phyloP scores from a whole-genome alignment of 2,113 vertebrate species.

The Perognathus longimembris region DNA sequence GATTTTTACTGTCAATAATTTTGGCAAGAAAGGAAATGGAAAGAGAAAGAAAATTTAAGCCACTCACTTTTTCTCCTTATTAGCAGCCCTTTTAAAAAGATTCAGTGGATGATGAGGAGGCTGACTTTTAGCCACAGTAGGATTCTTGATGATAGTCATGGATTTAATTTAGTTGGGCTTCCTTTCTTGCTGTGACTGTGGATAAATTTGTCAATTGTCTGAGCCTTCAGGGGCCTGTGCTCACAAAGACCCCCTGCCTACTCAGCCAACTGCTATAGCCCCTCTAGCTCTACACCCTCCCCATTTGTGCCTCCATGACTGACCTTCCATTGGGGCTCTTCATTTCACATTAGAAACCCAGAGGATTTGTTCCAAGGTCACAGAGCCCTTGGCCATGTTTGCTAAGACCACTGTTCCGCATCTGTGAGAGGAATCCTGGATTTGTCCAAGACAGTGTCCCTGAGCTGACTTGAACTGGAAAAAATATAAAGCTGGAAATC shows the following conservation, averaged over 20 bases:
- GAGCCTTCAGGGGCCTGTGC: background rate
- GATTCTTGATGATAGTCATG: background rate
- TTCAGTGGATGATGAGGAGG: background rate
- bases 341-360: background rate
- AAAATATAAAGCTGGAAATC: conserved; percentile 29
- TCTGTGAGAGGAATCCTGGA: background rate
- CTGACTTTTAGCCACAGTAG: conserved; percentile 50
- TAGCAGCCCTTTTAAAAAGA: conserved; percentile 56
- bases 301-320: background rate
- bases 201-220: conserved; percentile 34
- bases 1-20: conserved; percentile 63
- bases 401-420: background rate
- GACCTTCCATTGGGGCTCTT: background rate
- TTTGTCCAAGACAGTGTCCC: background rate
- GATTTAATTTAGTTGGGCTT: conserved; percentile 57
- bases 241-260: background rate
- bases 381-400: background rate
- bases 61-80: conserved; percentile 41
- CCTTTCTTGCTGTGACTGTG: conserved; percentile 11
- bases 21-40: conserved; percentile 53
- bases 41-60: conserved; percentile 48
- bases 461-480: background rate
- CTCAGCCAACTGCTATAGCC: background rate
- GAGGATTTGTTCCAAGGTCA: background rate
- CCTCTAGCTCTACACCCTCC: background rate